A percentile compares a stretch with the other conserved stretches of the same genome.
Conservation (phyloP, 2,797 vertebrate genomes). For the Crenuchus spilurus region DNA sequence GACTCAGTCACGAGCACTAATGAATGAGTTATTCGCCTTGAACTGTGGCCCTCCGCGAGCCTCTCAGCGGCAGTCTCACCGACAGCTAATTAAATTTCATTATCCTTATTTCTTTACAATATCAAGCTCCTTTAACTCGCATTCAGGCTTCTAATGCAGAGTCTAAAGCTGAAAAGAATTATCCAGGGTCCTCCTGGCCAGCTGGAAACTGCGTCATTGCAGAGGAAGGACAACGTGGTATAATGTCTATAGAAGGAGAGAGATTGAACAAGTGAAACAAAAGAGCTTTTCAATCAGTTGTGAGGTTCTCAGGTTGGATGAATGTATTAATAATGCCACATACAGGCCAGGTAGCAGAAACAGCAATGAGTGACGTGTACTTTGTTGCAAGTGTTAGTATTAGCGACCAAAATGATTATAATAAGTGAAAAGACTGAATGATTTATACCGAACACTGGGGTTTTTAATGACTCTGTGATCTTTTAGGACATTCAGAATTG, state of each 20-base stretch:
- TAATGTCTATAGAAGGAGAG: too few relatives aligned
- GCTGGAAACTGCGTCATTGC: not conserved
- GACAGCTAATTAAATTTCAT: slow-evolving; percentile 68
- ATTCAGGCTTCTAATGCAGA: slow-evolving; percentile 41
- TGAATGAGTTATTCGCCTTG: slow-evolving; percentile 50
- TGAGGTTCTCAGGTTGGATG: slow-evolving; percentile 7
- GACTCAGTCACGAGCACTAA: slow-evolving; percentile 9
- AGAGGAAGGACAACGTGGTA: slow-evolving; percentile 17
- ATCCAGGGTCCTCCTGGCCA: not conserved
- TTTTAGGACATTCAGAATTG: too few relatives aligned
- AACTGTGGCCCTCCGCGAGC: slow-evolving; percentile 51
- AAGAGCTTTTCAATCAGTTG: slow-evolving; percentile 2
- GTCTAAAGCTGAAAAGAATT: slow-evolving; percentile 43
- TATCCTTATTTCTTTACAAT: slow-evolving; percentile 48
- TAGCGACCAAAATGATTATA: too few relatives aligned
- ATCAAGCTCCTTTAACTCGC: slow-evolving; percentile 24
- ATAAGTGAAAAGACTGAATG: too few relatives aligned
- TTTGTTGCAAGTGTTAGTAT: not conserved
- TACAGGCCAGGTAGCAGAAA: not conserved
- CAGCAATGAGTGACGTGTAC: not conserved
- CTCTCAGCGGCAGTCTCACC: slow-evolving; percentile 46
- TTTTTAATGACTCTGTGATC: too few relatives aligned
- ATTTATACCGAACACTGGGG: too few relatives aligned
- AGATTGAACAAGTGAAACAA: not conserved
- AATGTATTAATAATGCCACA: slow-evolving; percentile 15